Base-by-base conservation (phyloP, 2,113 vertebrate genomes). In the Silurus glanis region DNA sequence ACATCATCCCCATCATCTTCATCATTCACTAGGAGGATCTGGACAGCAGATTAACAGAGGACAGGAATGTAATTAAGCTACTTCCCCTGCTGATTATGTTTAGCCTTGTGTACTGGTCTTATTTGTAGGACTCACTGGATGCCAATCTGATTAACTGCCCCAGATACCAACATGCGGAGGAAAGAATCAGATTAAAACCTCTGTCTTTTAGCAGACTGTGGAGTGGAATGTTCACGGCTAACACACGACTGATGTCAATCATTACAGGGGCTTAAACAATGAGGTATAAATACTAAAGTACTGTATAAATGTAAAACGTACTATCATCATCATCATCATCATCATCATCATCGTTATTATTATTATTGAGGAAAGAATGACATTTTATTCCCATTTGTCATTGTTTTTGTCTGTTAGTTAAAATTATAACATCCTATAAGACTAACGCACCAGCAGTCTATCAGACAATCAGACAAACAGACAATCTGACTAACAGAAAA, bases 191-290 rank as follows among this genome's bases (percentile, higher is more conserved):
- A 72, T 88, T 16, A 66, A 86, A 90, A 61, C 72, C 88, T 49
- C 87, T 21, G 78, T 81, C 49, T 82, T 82, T 87, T 84, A 91
- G 90, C 91, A 86, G 28, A 75, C 91, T 93, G 37, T 37, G 2
- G 37, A 37, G 37, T 37, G 91, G 21, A 86, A 88, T 23, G 17
- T 82, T 62, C 88, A 90, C 83, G 84, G 87, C 61, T 62, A 45
- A 19, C 25, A 58, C 28, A 49, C 64, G 53, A 45, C 37, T 49
- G 47, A 49, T 21, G 10, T 10, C 10, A 49, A 5, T 49, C 17
- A 21, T 49, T 51, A 71, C 17, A 51, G 9, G 14, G 9, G 49
- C 7, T 21, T 49, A 5, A 49, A 49, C 19, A 45, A 1, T 49
- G 21, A 7, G 6, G 5, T 28, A 25, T 25, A 28, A 67, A 25